Evolutionary conservation across 2,797 vertebrate species (phyloP).

Genomic region (Rhabdophis nuchalis): DNA sequence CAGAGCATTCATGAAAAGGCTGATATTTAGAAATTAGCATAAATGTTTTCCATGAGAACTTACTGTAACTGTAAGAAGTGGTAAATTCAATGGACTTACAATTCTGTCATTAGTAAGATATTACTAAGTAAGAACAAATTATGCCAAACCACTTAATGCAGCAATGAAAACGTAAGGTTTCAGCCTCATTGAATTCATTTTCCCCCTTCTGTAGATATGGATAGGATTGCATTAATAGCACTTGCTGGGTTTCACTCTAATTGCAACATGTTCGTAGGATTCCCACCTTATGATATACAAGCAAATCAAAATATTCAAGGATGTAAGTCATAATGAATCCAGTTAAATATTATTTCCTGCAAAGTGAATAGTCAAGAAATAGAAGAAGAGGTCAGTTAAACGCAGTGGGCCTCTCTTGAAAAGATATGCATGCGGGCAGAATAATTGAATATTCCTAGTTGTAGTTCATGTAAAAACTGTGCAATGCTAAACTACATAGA

Average conservation of each 20-base stretch:
- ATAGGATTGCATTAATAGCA: background rate
- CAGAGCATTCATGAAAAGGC: background rate
- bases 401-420: background rate
- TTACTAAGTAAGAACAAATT: background rate
- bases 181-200: background rate
- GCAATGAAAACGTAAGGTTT: background rate
- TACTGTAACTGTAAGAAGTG: background rate
- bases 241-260: background rate
- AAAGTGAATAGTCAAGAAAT: background rate
- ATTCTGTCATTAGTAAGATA: background rate
- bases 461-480: background rate
- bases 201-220: background rate
- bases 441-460: background rate
- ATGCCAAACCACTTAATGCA: background rate
- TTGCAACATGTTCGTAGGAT: background rate
- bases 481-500: background rate
- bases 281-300: background rate
- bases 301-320: background rate
- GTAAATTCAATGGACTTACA: background rate
- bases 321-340: background rate
- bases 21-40: background rate
- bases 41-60: background rate
- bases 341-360: background rate
- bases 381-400: background rate
- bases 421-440: background rate